phyloP scores from a whole-genome alignment of 2,888 invertebrate species.

The Xylocampa areola region DNA sequence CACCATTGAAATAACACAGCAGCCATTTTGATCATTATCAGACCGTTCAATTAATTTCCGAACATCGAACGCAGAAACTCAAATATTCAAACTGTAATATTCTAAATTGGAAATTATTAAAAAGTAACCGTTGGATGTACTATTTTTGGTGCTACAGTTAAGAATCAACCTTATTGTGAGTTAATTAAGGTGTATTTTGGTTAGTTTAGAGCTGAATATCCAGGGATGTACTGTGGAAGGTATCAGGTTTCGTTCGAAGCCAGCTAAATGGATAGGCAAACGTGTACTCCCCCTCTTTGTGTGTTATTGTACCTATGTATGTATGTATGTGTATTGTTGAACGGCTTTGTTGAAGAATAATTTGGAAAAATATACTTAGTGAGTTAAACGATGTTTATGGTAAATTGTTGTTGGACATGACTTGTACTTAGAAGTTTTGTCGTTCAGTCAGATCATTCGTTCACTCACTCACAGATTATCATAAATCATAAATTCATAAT shows the following conservation, averaged over 20 bases:
- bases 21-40: slow-evolving; percentile 22
- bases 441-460: no score
- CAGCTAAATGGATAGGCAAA: slow-evolving; percentile 83
- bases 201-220: slow-evolving; percentile 17
- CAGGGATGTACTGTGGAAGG: slow-evolving; percentile 63
- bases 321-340: slow-evolving; percentile 36
- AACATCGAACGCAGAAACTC: slow-evolving; percentile 50
- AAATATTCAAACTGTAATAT: slow-evolving; percentile 53
- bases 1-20: slow-evolving; percentile 17
- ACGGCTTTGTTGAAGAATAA: slow-evolving; percentile 38
- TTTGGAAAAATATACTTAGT: slow-evolving; percentile 34
- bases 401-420: neutral
- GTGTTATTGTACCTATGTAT: slow-evolving; percentile 53
- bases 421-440: neutral
- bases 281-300: slow-evolving; percentile 64
- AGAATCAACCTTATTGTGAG: slow-evolving; percentile 15
- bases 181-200: slow-evolving; percentile 25
- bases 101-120: slow-evolving; percentile 60
- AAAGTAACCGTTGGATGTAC: slow-evolving; percentile 55
- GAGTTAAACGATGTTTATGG: slow-evolving; percentile 5
- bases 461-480: no score
- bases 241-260: slow-evolving; percentile 78
- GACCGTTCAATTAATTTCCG: slow-evolving; percentile 28
- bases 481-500: neutral
- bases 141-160: slow-evolving; percentile 17